Evolutionary conservation across 2,888 invertebrate species (phyloP), one percentile per base, ranked within the genome.

Genomic region (Hydriomena furcata): DNA sequence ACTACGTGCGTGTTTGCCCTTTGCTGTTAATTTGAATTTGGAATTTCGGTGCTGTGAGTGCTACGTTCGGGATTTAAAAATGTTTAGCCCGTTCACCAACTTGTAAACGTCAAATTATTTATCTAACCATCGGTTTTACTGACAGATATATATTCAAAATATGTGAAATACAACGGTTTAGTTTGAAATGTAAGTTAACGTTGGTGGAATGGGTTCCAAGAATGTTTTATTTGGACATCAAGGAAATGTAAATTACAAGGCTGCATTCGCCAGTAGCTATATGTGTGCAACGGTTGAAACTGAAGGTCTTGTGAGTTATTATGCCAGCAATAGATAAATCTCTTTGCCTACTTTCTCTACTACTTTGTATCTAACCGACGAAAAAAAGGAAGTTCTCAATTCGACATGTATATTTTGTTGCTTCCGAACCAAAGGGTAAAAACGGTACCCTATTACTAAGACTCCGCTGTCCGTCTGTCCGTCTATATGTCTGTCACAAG

Each of bases 1-100:
- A 52, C 43, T 47, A 59, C 56, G 61, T 82, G 78, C 80, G 80
- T 82, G 79, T 56, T 72, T 64, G 72, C 76, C 73, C 80, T 79
- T 82, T 79, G 47, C 58, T 38, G 62, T 70, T 78, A 66, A 70
- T 68, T 68, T 63, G 61, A 73, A 80, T 71, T 77, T 74, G 65
- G 73, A 71, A 71, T 71, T 70, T 73, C 49, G 65, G 59, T 57
- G 43, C 58, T 30, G 56, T 35, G 25, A 52, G 54, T 46, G 50
- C 45, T 40, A 46, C 40, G 31, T 46, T 46, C 31, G 25, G 8
- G 34, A 45, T 42, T 52, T 28, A 25, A 46, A 50, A 50, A 53
- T 47, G 50, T 37, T 35, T 25, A 10, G 8, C 12, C 30, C 23
- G 31, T 41, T 41, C 31, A 32, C 41, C 31, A 37, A 36, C 7